Evolutionary conservation across 2,888 invertebrate genomes (phyloP).

Genomic region (Brachycybe producta): DNA sequence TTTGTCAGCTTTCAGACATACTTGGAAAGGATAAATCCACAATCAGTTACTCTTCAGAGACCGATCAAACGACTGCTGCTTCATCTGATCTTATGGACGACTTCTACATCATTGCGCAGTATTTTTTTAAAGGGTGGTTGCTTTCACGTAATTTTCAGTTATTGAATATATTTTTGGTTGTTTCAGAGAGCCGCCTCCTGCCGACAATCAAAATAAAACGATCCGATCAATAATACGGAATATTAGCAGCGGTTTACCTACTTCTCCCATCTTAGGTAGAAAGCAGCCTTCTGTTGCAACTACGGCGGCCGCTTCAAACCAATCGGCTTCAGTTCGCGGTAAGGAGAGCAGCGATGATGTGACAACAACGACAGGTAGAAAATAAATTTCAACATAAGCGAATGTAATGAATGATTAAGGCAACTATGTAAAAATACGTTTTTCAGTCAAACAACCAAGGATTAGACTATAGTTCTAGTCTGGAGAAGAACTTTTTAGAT

Average conservation of each 20-base stretch:
- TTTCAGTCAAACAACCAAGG: too few species aligned
- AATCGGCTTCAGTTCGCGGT: too few species aligned
- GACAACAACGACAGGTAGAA: too few species aligned
- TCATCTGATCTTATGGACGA: slow-evolving; percentile 68
- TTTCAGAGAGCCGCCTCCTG: slow-evolving; percentile 38
- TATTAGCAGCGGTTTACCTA: slow-evolving; percentile 45
- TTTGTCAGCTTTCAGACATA: slow-evolving; percentile 7
- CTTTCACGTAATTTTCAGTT: not conserved
- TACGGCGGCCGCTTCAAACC: too few species aligned
- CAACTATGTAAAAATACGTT: too few species aligned
- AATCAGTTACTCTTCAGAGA: not conserved
- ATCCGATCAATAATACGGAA: slow-evolving; percentile 43
- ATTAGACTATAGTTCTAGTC: too few species aligned
- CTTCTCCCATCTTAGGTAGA: slow-evolving; percentile 65
- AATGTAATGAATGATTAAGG: too few species aligned
- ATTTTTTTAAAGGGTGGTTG: slow-evolving; percentile 36
- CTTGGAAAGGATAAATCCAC: slow-evolving; percentile 10
- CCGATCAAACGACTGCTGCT: slow-evolving; percentile 11
- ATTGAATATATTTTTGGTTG: not conserved
- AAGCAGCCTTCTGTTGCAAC: slow-evolving; percentile 5
- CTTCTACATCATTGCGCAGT: slow-evolving; percentile 78
- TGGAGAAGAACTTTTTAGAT: too few species aligned
- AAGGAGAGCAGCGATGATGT: too few species aligned
- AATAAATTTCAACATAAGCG: too few species aligned
- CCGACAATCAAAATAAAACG: slow-evolving; percentile 57